Percentiles rank a stretch among this genome's conserved stretches.
These are phyloP conservation scores for Anguilla megastoma DNA, from an alignment of 2,797 vertebrate genomes.

Conservation along the genomic window DNA sequence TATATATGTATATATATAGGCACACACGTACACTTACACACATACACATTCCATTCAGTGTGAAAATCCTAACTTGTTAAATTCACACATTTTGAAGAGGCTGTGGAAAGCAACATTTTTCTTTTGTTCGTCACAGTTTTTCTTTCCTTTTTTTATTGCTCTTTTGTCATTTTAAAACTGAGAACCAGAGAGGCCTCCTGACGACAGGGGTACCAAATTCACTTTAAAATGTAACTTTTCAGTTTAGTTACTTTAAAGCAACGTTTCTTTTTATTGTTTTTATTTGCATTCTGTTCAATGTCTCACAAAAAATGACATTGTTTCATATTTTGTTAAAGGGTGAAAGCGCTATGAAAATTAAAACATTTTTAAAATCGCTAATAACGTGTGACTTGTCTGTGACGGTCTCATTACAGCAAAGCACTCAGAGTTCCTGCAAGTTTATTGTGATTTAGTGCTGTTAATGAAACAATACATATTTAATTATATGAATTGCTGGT, in stretches of 20 bases:
- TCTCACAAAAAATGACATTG: slow-evolving; percentile 59
- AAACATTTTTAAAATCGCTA: neutral
- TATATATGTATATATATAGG: no score
- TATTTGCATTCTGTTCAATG: slow-evolving; percentile 35
- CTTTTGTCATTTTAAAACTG: slow-evolving; percentile 1
- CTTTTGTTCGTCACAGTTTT: neutral
- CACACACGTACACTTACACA: neutral
- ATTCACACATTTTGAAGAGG: neutral
- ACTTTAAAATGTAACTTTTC: neutral
- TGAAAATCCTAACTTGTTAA: neutral
- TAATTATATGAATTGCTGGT: neutral
- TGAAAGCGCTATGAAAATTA: slow-evolving; percentile 52
- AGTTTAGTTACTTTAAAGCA: neutral
- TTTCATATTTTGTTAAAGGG: slow-evolving; percentile 58
- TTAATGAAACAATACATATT: neutral
- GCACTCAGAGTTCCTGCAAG: neutral
- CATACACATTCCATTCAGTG: neutral
- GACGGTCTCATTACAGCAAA: neutral
- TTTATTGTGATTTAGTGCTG: neutral
- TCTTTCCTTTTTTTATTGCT: neutral
- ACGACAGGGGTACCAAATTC: neutral
- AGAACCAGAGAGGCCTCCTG: neutral
- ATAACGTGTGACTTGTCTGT: neutral
- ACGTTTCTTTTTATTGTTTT: slow-evolving; percentile 17
- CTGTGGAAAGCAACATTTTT: neutral